These are phyloP conservation scores for Diprion similis DNA, from an alignment of 1,140 invertebrate species.

Conservation along the genomic window DNA sequence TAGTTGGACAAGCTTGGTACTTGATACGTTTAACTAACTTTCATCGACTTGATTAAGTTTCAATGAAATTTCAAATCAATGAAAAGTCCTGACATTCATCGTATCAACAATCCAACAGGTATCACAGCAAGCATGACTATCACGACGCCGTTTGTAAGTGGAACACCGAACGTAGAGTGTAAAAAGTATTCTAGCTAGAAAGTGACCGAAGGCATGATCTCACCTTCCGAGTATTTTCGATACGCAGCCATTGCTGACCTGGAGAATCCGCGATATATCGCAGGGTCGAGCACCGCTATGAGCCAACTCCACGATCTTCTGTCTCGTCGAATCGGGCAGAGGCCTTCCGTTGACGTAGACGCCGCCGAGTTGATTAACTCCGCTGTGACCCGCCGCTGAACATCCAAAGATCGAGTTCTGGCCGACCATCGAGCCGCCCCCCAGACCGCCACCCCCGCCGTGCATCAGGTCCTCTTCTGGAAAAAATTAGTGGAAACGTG, in stretches of 20 bases:
- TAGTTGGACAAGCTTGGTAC: too few species aligned
- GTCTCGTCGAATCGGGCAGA: conserved; percentile 93
- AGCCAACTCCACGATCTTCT: conserved; percentile 97
- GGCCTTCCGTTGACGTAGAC: conserved; percentile 98
- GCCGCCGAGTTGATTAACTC: conserved; percentile 97
- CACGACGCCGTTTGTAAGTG: too few species aligned
- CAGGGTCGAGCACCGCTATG: conserved; percentile 96
- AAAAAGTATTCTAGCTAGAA: too few species aligned
- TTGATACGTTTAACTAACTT: too few species aligned
- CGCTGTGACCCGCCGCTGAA: conserved; percentile 88
- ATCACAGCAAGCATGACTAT: too few species aligned
- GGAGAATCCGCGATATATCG: conserved; percentile 96
- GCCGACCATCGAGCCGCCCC: conserved; percentile 60
- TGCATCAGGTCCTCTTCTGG: conserved; percentile 62
- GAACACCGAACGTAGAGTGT: too few species aligned
- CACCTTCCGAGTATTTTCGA: conserved; percentile 95
- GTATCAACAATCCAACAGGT: too few species aligned
- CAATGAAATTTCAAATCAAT: too few species aligned
- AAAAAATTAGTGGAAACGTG: conserved; percentile 33
- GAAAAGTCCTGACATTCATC: too few species aligned
- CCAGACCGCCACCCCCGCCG: conserved; percentile 55
- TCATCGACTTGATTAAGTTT: too few species aligned
- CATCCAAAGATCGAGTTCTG: conserved; percentile 76
- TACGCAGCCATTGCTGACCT: conserved; percentile 96
- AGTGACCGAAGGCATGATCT: conserved; percentile 35